These are phyloP conservation scores for Trichogramma evanescens DNA, from an alignment of 2,888 invertebrate species.

Conservation along the genomic window DNA sequence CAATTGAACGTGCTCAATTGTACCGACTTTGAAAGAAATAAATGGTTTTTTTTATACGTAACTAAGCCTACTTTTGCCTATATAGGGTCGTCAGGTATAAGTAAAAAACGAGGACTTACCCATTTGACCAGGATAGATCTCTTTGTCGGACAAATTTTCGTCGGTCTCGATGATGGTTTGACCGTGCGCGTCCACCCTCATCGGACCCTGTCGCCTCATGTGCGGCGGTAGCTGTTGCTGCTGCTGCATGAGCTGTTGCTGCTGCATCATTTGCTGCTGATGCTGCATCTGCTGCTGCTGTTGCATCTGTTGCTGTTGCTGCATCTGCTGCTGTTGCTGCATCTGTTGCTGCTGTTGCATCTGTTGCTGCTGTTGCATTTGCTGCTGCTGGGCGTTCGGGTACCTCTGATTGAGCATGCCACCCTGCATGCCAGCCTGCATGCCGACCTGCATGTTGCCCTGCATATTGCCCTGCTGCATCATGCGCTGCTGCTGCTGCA, in stretches of 20 bases:
- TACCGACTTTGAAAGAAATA: no score
- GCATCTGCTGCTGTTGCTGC: constrained; percentile 11
- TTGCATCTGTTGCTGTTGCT: not conserved
- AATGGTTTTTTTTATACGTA: no score
- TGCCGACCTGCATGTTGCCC: no score
- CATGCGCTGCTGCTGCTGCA: constrained; percentile 17
- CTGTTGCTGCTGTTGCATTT: no score
- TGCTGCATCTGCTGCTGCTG: not conserved
- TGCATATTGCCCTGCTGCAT: not conserved
- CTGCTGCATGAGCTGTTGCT: constrained; percentile 12
- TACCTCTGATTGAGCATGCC: constrained; percentile 33
- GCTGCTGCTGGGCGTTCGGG: not conserved
- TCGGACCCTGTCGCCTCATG: constrained; percentile 45
- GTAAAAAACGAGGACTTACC: constrained; percentile 29
- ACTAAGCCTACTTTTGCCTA: no score
- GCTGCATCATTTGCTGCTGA: not conserved
- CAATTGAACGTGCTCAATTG: no score
- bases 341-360: constrained; percentile 17
- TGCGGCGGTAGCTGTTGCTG: constrained; percentile 43
- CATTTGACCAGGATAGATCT: constrained; percentile 62
- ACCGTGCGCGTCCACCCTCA: constrained; percentile 52
- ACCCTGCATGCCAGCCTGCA: constrained; percentile 1
- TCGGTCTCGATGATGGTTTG: constrained; percentile 71
- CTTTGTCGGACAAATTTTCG: constrained; percentile 81
- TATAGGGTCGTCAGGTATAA: not conserved